Evolutionary conservation across 2,888 invertebrate genomes (phyloP), one percentile per base, ranked within the genome.

Genomic region (Deilephila elpenor): DNA sequence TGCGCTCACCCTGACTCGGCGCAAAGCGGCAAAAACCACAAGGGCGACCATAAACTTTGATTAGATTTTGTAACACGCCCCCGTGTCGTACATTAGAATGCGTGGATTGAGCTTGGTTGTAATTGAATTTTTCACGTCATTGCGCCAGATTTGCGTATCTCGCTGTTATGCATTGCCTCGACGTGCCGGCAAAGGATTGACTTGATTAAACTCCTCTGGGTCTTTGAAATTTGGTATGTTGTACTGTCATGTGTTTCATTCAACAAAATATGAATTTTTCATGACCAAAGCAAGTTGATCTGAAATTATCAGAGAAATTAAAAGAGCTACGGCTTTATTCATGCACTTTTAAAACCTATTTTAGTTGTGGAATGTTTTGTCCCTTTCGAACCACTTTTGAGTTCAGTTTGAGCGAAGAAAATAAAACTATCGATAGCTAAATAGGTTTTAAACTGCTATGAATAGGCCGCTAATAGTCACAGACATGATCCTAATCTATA

Each of bases 51-150:
- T 93, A 94, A 94, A 94, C 91, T 93, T 94, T 93, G 93, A 94
- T 94, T 94, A 93, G 92, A 93, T 92, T 90, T 86, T 86, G 89
- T 88, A 88, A 89, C 88, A 82, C 88, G 83, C 87, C 83, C 82
- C 85, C 81, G 80, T 85, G 82, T 81, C 86, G 88, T 87, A 93
- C 92, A 93, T 93, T 92, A 92, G 91, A 92, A 92, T 89, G 91
- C 92, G 91, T 88, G 93, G 91, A 93, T 92, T 89, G 91, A 88
- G 86, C 84, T 86, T 85, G 78, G 83, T 75, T 85, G 89, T 92
- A 93, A 93, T 93, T 93, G 93, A 93, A 93, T 93, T 93, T 93
- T 93, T 93, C 92, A 91, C 91, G 90, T 91, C 93, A 93, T 92
- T 88, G 90, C 91, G 78, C 81, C 84, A 83, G 88, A 88, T 89